Conservation (phyloP, 64 coral and sea anemone genomes). For the Dendronephthya gigantea region DNA sequence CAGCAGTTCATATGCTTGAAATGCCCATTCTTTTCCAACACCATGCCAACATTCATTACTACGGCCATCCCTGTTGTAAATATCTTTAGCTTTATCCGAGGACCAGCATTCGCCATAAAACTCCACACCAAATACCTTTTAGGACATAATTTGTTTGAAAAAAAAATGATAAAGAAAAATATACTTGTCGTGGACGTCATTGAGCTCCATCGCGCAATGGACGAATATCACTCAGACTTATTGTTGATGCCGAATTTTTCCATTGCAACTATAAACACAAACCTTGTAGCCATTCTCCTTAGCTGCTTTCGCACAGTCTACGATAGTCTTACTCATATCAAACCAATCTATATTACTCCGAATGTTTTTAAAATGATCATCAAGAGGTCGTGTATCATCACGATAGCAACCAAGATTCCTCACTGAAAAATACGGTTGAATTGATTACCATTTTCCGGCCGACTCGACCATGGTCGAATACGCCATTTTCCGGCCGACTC, state of each 20-base stretch:
- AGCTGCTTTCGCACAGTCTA: neutral
- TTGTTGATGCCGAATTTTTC: no score
- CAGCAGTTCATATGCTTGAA: conserved; percentile 7
- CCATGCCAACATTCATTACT: neutral
- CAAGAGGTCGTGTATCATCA: neutral
- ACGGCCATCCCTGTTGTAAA: neutral
- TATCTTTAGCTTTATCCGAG: neutral
- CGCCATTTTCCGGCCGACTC: no score
- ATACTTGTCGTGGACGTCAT: neutral
- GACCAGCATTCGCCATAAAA: conserved; percentile 9
- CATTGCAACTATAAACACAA: neutral
- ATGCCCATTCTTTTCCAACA: conserved; percentile 1
- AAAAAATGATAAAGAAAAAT: neutral
- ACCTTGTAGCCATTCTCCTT: neutral
- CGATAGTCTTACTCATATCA: neutral
- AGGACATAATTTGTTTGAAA: neutral
- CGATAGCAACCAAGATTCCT: neutral
- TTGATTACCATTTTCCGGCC: no score
- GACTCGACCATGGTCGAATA: no score
- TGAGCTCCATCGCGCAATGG: no score
- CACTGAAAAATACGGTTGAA: neutral
- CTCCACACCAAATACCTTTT: neutral
- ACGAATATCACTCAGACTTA: no score
- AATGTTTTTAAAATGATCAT: neutral
- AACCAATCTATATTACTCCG: neutral